These are phyloP conservation scores for Mormyrus lacerda DNA, from an alignment of 2,113 vertebrate species.

Conservation along the genomic window DNA sequence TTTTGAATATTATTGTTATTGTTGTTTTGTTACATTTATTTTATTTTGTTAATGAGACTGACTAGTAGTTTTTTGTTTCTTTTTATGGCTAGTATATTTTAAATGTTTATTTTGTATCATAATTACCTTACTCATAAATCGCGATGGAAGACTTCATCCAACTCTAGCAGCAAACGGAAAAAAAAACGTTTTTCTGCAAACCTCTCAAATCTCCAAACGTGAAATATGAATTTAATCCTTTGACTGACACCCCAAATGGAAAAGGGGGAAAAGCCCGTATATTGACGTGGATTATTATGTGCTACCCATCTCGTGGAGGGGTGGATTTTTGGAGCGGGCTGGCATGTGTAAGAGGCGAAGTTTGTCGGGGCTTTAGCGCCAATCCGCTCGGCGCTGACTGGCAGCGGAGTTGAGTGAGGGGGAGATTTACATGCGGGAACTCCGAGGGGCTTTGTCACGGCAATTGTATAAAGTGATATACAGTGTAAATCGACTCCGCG, in stretches of 20 bases:
- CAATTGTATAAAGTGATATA: slow-evolving; percentile 82
- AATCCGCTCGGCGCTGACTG: slow-evolving; percentile 62
- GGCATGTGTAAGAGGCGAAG: slow-evolving; percentile 58
- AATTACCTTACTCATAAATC: not conserved
- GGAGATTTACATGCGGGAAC: slow-evolving; percentile 71
- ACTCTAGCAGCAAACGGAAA: not conserved
- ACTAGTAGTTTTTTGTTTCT: not conserved
- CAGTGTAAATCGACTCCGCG: slow-evolving; percentile 71
- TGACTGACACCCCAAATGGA: slow-evolving; percentile 65
- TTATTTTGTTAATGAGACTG: not conserved
- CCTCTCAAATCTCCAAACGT: slow-evolving; percentile 59
- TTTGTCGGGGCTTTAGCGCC: slow-evolving; percentile 50
- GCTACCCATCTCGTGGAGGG: slow-evolving; percentile 56
- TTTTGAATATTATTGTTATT: not conserved
- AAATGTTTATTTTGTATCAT: not conserved
- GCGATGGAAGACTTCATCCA: not conserved
- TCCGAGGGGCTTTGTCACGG: slow-evolving; percentile 72
- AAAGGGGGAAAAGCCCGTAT: slow-evolving; percentile 56
- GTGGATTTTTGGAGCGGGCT: slow-evolving; percentile 43
- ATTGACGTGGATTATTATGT: slow-evolving; percentile 77
- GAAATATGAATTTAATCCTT: slow-evolving; percentile 65
- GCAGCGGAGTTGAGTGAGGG: slow-evolving; percentile 56
- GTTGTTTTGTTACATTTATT: not conserved
- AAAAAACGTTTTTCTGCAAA: not conserved
- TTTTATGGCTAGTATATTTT: not conserved